phyloP scores from a whole-genome alignment of 2,797 vertebrate genomes.

The Mormyrus proboscirostris region DNA sequence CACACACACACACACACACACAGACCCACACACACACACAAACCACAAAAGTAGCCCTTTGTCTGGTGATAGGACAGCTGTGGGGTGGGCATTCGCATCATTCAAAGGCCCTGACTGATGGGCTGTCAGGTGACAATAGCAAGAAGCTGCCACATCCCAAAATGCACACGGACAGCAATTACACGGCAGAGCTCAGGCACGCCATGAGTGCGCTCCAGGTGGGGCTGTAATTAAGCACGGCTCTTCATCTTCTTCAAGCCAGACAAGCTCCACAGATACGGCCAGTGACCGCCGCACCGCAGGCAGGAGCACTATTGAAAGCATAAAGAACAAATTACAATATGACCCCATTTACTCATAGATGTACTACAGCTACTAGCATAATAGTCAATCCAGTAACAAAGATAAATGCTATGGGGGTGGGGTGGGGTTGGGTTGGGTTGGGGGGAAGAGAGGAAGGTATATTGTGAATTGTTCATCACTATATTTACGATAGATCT shows the following conservation, averaged over 20 bases:
- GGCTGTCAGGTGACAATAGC: conserved; percentile 46
- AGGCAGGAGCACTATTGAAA: conserved; percentile 4
- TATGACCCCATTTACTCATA: not conserved
- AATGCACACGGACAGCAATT: conserved; percentile 33
- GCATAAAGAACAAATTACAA: not conserved
- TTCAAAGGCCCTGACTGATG: conserved; percentile 39
- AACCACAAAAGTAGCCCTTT: conserved; percentile 26
- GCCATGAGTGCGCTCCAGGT: conserved; percentile 38
- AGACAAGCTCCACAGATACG: conserved; percentile 18
- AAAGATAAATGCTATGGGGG: not conserved
- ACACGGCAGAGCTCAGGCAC: conserved; percentile 24
- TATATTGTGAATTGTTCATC: not conserved
- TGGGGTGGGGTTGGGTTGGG: not conserved
- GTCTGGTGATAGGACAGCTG: conserved; percentile 5
- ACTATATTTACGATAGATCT: not conserved
- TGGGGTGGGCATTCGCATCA: conserved; percentile 30
- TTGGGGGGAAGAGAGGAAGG: not conserved
- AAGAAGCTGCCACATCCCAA: conserved; percentile 35
- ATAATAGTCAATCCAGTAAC: not conserved
- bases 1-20: not conserved
- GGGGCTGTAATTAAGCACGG: conserved; percentile 39
- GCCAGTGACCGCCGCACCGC: not conserved
- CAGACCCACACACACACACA: not conserved
- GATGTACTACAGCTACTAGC: not conserved
- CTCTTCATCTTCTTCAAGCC: conserved; percentile 28